Evolutionary conservation across 2,888 invertebrate genomes (phyloP), one percentile per base, ranked within the genome.

Genomic region (Amblyjoppa fuscipennis): DNA sequence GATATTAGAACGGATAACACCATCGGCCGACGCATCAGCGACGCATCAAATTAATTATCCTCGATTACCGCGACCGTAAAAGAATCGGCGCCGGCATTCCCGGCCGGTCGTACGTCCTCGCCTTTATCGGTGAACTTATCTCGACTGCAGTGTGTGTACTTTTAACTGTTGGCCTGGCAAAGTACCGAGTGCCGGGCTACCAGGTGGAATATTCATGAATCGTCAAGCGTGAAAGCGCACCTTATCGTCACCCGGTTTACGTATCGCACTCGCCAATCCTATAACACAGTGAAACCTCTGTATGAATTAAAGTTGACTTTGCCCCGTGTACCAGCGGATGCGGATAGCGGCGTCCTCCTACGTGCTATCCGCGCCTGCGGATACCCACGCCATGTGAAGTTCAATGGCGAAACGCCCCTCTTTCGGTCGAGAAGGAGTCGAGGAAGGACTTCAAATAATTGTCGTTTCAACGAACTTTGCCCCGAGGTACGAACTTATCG

Each of bases 131-230:
- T 59, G 16, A 31, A 75, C 77, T 77, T 81, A 70, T 81, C 74
- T 68, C 28, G 11, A 56, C 68, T 68, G 20, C 56, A 25, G 13
- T 56, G 6, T 64, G 34, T 66, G 45, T 51, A 76, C 64, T 76
- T 76, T 76, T 66, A 76, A 66, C 66, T 38, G 51, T 51, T 25
- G 75, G 51, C 16, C 75, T 61, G 45, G 75, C 61, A 45, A 28
- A 31, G 16, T 51, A 66, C 9, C 11, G 38, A 38, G 13, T 16
- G n/a, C n/a, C 51, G 51, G 51, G 7, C 51, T 56, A 70, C 79
- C 83, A 79, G 74, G 79, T 74, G 68, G 81, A 84, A 84, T 85
- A 85, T 85, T 85, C 85, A 80, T 85, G 70, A 83, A 85, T 76
- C 69, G 74, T 45, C 66, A 56, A 83, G 61, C 64, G 66, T 73